A percentile compares a stretch with the other conserved stretches of the same genome.
Evolutionary conservation across 30 jellyfish, hydroid and myxozoan genomes (phyloP).

Genomic region (Nemopilema nomurai): DNA sequence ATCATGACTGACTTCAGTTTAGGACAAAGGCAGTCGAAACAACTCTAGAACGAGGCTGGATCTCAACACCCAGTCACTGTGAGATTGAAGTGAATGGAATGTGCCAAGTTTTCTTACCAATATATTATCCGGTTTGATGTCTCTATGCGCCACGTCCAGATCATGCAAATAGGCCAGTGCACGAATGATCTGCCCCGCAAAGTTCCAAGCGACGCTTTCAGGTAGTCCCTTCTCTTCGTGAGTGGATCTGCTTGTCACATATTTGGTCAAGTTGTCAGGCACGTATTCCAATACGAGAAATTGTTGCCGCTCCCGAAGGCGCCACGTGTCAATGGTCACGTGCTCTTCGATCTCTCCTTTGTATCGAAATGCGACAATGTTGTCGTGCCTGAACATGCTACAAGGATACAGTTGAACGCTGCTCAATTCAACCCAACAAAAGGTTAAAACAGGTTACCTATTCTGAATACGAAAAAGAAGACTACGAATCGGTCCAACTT

Average conservation of each 20-base stretch:
- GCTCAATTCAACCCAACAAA: not conserved
- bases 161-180: slow-evolving; percentile 11
- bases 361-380: slow-evolving; percentile 23
- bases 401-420: not conserved
- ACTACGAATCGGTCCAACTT: too few relatives aligned
- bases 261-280: slow-evolving; percentile 2
- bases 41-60: too few relatives aligned
- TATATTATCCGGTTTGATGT: slow-evolving; percentile 8
- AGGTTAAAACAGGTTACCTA: not conserved
- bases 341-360: not conserved
- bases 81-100: too few relatives aligned
- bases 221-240: slow-evolving; percentile 5
- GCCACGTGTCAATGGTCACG: not conserved
- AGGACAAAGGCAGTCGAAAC: too few relatives aligned
- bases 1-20: too few relatives aligned
- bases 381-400: slow-evolving; percentile 2
- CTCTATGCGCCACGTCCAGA: slow-evolving; percentile 8
- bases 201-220: slow-evolving; percentile 3
- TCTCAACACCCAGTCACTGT: too few relatives aligned
- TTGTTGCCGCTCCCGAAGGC: not conserved
- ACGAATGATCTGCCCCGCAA: not conserved
- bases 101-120: too few relatives aligned
- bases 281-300: slow-evolving; percentile 4
- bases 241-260: not conserved
- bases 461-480: too few relatives aligned